phyloP scores from a whole-genome alignment of 1,140 invertebrate genomes.

The Lutraria rhynchaena region DNA sequence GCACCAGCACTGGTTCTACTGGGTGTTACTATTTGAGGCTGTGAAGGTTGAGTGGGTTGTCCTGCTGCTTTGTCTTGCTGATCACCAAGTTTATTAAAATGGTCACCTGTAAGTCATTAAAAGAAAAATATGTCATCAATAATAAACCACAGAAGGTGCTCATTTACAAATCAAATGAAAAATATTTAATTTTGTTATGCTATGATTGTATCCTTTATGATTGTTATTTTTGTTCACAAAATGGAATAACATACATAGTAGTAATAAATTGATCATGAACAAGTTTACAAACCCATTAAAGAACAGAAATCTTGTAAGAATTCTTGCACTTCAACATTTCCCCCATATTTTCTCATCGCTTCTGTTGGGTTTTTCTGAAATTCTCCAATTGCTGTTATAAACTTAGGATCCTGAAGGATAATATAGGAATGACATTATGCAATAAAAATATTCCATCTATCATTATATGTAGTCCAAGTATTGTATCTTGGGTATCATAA shows the following conservation, averaged over 20 bases:
- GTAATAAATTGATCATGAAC: too few relatives aligned
- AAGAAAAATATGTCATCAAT: too few relatives aligned
- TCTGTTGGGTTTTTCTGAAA: constrained; percentile 76
- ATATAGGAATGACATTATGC: too few relatives aligned
- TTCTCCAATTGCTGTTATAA: constrained; percentile 74
- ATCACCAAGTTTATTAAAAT: constrained; percentile 57
- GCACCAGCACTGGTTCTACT: constrained; percentile 8
- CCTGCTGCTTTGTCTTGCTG: neutral
- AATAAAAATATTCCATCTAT: too few relatives aligned
- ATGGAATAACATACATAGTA: too few relatives aligned
- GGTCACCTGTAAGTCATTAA: constrained; percentile 43
- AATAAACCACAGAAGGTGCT: too few relatives aligned
- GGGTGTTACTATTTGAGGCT: neutral
- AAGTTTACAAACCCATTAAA: constrained; percentile 75
- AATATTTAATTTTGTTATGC: too few relatives aligned
- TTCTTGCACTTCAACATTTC: constrained; percentile 73
- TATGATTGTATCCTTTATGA: too few relatives aligned
- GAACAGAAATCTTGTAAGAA: constrained; percentile 76
- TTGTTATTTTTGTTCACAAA: too few relatives aligned
- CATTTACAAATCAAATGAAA: too few relatives aligned
- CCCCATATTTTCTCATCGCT: constrained; percentile 74
- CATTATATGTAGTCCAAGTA: too few relatives aligned
- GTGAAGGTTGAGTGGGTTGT: neutral
- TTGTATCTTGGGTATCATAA: too few relatives aligned
- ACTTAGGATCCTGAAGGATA: constrained; percentile 69